Base-by-base conservation (phyloP, 2,888 invertebrate species). In the Crioceris asparagi region DNA sequence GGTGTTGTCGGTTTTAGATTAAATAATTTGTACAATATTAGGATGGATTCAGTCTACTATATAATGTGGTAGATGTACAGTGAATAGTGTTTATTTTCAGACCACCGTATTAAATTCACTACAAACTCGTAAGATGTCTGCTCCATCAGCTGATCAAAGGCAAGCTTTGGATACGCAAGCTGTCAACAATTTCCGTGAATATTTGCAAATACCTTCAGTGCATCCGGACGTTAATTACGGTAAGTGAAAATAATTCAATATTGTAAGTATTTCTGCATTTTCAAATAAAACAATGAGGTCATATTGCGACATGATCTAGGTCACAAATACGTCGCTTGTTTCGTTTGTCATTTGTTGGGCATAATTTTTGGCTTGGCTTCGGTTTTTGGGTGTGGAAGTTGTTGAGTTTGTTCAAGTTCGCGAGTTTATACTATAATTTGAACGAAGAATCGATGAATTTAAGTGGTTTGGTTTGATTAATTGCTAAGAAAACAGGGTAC, bases 171-270 rank as follows among this genome's bases (percentile, higher is more conserved):
- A 60, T 45, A 50, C 51, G 37, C 50, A 52, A 50, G 57, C 57
- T 46, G 52, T 57, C 41, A 73, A 81, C 47, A 79, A 81, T 56
- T 86, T 94, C 56, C 73, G 83, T 37, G 82, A 88, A 55, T 94
- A 92, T 69, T 66, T 94, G 35, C 71, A 75, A 48, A 87, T 92
- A 51, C 82, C 86, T 6, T 86, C 87, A 36, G 86, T 91, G 0
- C 92, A 92, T 54, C 92, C 93, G 0, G 66, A 84, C 55, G 70
- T 90, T 4, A 74, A 91, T 61, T 93, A 93, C 61, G 79, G 91
- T 88, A 65, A 71, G 74, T 65, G 54, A 30, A 43, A 31, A 17
- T 27, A 14, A 4, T 2, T 27, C 15, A 27, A 21, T 21, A 21
- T 21, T 7, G 21, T 21, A 21, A 10, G 21, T 21, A 21, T 6